Evolutionary conservation across 2,113 vertebrate species (phyloP), one percentile per base, ranked within the genome.

Genomic region (Tonatia bakeri): DNA sequence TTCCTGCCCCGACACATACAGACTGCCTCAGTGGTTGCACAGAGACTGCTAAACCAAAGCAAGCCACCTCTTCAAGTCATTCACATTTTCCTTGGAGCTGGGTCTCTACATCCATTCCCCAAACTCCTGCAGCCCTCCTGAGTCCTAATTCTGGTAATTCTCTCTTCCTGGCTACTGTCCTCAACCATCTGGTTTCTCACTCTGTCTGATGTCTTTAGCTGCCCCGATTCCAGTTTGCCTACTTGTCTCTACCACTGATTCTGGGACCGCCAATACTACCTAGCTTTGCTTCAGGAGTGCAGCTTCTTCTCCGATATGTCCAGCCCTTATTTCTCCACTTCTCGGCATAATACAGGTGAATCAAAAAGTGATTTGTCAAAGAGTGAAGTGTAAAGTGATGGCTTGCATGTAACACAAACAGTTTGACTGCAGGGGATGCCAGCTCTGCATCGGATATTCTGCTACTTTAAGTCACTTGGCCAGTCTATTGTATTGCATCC

Each of bases 251-350:
- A 69, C 9, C 20, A 9, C 28, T 84, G 9, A n/a, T 38, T 83
- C 79, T 64, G 54, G 40, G 28, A 75, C 28, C 13, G 73, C 40
- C 33, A 70, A 16, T 26, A 20, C 38, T 67, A 47, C 14, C 20
- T 7, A 0, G 10, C 33, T 88, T 65, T 91, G 17, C n/a, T 75
- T 86, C 73, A 47, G 50, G n/a, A 36, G 54, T 80, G 36, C 61
- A 81, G 33, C 20, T 92, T 79, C 54, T 70, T 87, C n/a, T 40
- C 20, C 85, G 36, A 12, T 20, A 16, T 24, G 26, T 11, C 72
- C 5, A 56, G 28, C 15, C 40, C 70, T 94, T 54, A 47, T 94
- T 95, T 96, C 14, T 94, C 7, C 7, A 94, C 72, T 64, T 96
- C 40, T 54, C 47, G 16, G 38, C 16, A 54, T 52, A 61, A 77